Evolutionary conservation across 2,888 invertebrate genomes (phyloP).

Genomic region (Suillia variegata): DNA sequence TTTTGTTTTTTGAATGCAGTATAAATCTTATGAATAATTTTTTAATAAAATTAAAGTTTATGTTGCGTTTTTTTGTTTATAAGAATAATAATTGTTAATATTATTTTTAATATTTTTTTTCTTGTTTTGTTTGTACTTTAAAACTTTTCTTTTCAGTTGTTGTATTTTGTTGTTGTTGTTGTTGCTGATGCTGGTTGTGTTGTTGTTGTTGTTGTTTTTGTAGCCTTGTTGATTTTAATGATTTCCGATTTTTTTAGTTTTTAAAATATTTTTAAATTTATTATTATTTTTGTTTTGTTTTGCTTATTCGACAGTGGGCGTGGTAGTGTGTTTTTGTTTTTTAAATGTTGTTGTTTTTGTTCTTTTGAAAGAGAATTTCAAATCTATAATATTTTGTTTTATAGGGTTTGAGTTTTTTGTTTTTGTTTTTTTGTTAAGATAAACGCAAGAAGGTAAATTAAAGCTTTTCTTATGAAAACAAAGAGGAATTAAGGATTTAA

Average conservation of each 20-base stretch:
- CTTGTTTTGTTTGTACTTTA: constrained; percentile 56
- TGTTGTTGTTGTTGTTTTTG: constrained; percentile 36
- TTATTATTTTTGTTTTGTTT: too few species aligned
- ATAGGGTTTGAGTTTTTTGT: background rate
- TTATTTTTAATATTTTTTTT: constrained; percentile 33
- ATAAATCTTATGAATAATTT: constrained; percentile 27
- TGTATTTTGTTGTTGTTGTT: constrained; percentile 42
- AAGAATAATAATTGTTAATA: constrained; percentile 34
- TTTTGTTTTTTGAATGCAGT: constrained; percentile 19
- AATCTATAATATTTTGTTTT: too few species aligned
- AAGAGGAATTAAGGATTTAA: constrained; percentile 47
- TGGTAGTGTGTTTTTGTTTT: constrained; percentile 27
- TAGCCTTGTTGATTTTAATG: constrained; percentile 38
- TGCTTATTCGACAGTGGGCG: constrained; percentile 36
- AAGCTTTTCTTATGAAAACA: constrained; percentile 50
- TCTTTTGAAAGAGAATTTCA: constrained; percentile 42
- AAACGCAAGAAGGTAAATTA: constrained; percentile 44
- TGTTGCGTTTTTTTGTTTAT: constrained; percentile 42
- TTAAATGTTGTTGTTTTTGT: constrained; percentile 35
- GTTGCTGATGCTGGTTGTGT: constrained; percentile 29
- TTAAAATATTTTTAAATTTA: background rate
- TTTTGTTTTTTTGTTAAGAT: constrained; percentile 17
- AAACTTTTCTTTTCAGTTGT: constrained; percentile 58
- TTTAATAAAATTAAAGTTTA: constrained; percentile 46
- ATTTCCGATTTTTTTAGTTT: constrained; percentile 23